Conservation (phyloP, 2,888 invertebrate species). For the Didymodactylos carnosus region DNA sequence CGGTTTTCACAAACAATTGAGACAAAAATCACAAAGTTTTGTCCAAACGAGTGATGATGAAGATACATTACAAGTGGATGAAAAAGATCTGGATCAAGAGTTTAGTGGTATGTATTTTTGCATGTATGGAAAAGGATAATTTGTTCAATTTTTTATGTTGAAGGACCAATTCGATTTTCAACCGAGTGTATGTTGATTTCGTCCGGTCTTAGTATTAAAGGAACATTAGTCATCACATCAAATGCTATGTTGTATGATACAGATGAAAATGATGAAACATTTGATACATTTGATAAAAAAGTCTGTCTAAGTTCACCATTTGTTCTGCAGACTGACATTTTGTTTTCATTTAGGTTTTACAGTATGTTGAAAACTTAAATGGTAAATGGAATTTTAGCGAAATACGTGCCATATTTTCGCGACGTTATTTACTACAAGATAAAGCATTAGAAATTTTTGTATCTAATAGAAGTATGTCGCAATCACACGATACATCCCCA, state of each 20-base stretch:
- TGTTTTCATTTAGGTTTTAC: conserved; percentile 40
- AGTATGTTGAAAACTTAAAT: conserved; percentile 92
- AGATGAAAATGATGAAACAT: conserved; percentile 84
- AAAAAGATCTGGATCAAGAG: conserved; percentile 42
- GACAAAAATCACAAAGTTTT: neutral
- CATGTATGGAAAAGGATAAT: no score
- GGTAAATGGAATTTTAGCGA: conserved; percentile 99
- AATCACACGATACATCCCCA: neutral
- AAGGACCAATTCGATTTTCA: conserved; percentile 37
- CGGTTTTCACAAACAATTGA: neutral
- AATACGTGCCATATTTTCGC: conserved; percentile 89
- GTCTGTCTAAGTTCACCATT: neutral
- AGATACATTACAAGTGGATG: conserved; percentile 47
- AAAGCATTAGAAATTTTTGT: conserved; percentile 88
- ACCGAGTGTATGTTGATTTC: conserved; percentile 38
- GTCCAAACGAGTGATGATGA: conserved; percentile 45
- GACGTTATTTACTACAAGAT: conserved; percentile 84
- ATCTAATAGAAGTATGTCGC: conserved; percentile 58
- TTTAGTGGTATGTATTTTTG: no score
- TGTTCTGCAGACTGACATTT: no score
- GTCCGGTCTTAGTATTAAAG: conserved; percentile 45
- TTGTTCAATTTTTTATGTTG: no score
- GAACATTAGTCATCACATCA: conserved; percentile 85
- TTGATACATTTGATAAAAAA: conserved; percentile 60
- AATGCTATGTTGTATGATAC: conserved; percentile 96